Base-by-base conservation (phyloP, 2,888 invertebrate genomes). In the Drosophila anceps region DNA sequence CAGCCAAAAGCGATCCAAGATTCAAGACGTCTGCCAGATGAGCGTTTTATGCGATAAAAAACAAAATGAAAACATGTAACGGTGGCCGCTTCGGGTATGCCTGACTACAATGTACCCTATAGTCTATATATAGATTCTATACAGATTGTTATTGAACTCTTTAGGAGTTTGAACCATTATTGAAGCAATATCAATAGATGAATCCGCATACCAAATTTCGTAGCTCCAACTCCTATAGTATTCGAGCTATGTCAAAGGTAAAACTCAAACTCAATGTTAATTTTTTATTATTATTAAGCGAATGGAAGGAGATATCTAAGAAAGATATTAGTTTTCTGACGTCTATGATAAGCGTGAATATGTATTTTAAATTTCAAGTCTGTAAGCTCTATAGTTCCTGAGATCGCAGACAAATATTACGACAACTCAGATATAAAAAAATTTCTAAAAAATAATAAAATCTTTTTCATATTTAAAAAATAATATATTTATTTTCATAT, bases 21-120 rank as follows among this genome's bases (percentile, higher is more conserved):
- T 48, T 57, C 29, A 43, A 62, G 44, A 72, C 76, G 53, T 29
- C 61, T 24, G 61, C 55, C 57, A 76, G 70, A 82, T 81, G 81
- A 81, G 31, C 79, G 79, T 81, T 88, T 88, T 78, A 78, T 78
- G 64, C 50, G 76, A 62, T 69, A 66, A 60, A 64, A 59, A 63
- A 46, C 29, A 53, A 50, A 29, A 41, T n/a, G 33, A 43, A 63
- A 59, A 44, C 35, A 46, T 41, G 12, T 31, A 35, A 50, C 24
- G 29, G 39, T 39, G 54, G n/a, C 24, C 10, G 24, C n/a, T 1
- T 12, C 1, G 54, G 54, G 4, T n/a, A 29, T 54, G 27, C 12
- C 18, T 4, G 18, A 39, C 54, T n/a, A 10, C 13, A 4, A 20
- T 4, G 10, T 33, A 33, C 8, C 50, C 50, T 33, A 20, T 13